A percentile compares a stretch with the other conserved stretches of the same genome.
Evolutionary conservation across 1,140 invertebrate species (phyloP).

Genomic region (Caenorhabditis brenneri): DNA sequence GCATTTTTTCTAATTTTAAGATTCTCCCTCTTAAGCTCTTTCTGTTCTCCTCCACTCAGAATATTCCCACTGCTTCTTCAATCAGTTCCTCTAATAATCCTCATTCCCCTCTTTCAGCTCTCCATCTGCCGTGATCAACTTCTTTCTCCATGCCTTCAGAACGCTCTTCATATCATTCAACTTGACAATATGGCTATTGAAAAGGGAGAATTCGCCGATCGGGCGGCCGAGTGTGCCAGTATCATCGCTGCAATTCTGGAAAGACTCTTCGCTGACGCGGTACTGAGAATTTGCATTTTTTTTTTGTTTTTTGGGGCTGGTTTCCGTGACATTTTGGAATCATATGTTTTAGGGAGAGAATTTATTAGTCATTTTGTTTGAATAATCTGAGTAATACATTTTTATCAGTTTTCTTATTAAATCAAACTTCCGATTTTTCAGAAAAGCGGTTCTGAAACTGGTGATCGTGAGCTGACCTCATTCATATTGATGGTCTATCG

Average conservation of each 20-base stretch:
- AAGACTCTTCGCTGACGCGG: conserved; percentile 75
- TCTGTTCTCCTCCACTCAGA: conserved; percentile 57
- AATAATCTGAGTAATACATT: no score
- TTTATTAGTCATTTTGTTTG: no score
- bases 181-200: conserved; percentile 46
- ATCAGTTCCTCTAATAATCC: neutral
- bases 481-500: conserved; percentile 51
- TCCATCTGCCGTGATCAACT: conserved; percentile 73
- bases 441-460: conserved; percentile 73
- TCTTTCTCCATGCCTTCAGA: conserved; percentile 79
- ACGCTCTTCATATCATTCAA: conserved; percentile 80
- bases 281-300: neutral
- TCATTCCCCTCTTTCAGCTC: neutral
- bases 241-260: conserved; percentile 87
- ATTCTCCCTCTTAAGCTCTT: conserved; percentile 76
- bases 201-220: conserved; percentile 74
- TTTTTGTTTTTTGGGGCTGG: no score
- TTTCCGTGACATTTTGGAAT: no score
- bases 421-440: neutral
- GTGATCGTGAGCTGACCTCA: conserved; percentile 76
- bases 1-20: neutral
- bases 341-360: no score
- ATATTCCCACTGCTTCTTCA: no score
- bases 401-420: no score
- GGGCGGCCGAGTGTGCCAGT: conserved; percentile 87